These are phyloP conservation scores for Pampus argenteus DNA, from an alignment of 2,797 vertebrate genomes.

Conservation along the genomic window DNA sequence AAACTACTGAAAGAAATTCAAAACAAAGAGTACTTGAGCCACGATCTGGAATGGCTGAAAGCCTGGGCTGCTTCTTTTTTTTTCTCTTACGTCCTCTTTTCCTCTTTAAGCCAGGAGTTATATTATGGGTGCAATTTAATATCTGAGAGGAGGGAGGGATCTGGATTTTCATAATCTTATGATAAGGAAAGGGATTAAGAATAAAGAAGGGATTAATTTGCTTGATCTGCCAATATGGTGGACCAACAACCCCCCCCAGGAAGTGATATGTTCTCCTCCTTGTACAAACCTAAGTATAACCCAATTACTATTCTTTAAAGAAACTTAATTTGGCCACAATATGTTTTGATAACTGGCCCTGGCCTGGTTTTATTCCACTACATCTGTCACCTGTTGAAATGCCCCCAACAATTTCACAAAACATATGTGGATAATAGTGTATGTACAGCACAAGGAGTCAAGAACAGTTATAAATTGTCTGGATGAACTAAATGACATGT, in stretches of 20 bases:
- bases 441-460: not conserved
- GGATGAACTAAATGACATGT: slow-evolving; percentile 24
- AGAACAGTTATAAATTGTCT: slow-evolving; percentile 10
- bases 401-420: not conserved
- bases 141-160: slow-evolving; percentile 85
- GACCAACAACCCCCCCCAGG: slow-evolving; percentile 83
- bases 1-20: slow-evolving; percentile 76
- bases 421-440: not conserved
- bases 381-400: slow-evolving; percentile 42
- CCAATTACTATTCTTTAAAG: slow-evolving; percentile 71
- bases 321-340: slow-evolving; percentile 71
- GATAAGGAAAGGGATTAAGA: slow-evolving; percentile 88
- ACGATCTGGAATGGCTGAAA: slow-evolving; percentile 58
- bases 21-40: slow-evolving; percentile 82
- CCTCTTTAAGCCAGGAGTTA: slow-evolving; percentile 83
- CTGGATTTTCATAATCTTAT: slow-evolving; percentile 88
- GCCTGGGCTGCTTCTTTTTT: slow-evolving; percentile 52
- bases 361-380: slow-evolving; percentile 35
- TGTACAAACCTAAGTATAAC: slow-evolving; percentile 72
- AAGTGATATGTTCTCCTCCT: slow-evolving; percentile 80
- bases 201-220: slow-evolving; percentile 90
- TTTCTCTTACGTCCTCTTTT: slow-evolving; percentile 48
- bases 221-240: slow-evolving; percentile 88
- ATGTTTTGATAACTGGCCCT: slow-evolving; percentile 48
- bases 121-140: slow-evolving; percentile 88